Conservation (phyloP, 2,888 invertebrate species). For the Drosophila aldrichi region DNA sequence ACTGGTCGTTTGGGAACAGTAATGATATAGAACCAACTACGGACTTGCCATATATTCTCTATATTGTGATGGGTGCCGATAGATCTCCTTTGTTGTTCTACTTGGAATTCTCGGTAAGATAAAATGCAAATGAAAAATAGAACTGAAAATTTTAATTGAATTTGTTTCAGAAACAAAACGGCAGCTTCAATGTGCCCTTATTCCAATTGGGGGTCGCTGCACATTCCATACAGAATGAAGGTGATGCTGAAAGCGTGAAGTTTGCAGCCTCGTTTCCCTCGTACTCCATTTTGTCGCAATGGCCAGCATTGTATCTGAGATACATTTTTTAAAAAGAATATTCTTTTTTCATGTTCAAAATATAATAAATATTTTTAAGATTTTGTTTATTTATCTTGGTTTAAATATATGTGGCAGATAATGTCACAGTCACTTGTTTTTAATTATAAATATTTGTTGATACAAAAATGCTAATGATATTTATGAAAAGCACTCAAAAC, state of each 20-base stretch:
- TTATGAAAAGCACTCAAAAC: too few relatives aligned
- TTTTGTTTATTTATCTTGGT: too few relatives aligned
- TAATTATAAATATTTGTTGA: too few relatives aligned
- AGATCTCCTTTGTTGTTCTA: slow-evolving; percentile 67
- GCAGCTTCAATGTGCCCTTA: slow-evolving; percentile 59
- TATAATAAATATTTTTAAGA: too few relatives aligned
- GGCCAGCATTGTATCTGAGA: slow-evolving; percentile 86
- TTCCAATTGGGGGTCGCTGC: slow-evolving; percentile 85
- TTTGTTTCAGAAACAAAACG: slow-evolving; percentile 49
- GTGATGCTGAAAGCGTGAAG: slow-evolving; percentile 83
- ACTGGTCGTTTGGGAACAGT: slow-evolving; percentile 75
- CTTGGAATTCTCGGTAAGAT: slow-evolving; percentile 64
- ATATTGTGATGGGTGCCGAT: slow-evolving; percentile 68
- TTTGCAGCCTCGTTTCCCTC: slow-evolving; percentile 84
- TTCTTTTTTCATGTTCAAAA: too few relatives aligned
- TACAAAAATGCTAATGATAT: too few relatives aligned
- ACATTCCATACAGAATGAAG: slow-evolving; percentile 84
- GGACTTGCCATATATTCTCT: slow-evolving; percentile 75
- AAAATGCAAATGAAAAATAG: neutral
- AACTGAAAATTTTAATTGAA: neutral
- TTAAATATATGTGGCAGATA: too few relatives aligned
- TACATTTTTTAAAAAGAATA: slow-evolving; percentile 41
- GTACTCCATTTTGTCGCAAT: slow-evolving; percentile 85
- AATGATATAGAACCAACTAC: slow-evolving; percentile 55
- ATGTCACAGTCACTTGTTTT: too few relatives aligned